These are phyloP conservation scores for Petrophora chlorosata DNA, from an alignment of 2,888 invertebrate species.

Conservation along the genomic window DNA sequence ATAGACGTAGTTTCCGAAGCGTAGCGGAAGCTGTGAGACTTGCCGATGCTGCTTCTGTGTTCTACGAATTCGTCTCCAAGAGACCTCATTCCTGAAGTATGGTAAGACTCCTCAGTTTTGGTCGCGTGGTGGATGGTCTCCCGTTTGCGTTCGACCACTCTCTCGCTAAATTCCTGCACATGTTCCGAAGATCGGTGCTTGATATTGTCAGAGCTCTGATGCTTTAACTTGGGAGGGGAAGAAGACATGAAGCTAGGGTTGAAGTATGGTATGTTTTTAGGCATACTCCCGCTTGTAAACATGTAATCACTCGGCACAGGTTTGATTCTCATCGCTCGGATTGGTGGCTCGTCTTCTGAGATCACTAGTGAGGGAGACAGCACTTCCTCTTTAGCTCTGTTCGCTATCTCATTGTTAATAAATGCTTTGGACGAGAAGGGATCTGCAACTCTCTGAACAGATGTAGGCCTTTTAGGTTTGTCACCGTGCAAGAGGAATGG, in stretches of 20 bases:
- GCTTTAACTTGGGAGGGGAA: constrained; percentile 74
- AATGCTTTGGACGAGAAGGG: constrained; percentile 73
- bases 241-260: constrained; percentile 66
- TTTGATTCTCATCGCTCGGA: constrained; percentile 66
- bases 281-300: constrained; percentile 75
- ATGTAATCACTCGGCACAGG: constrained; percentile 63
- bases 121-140: constrained; percentile 55
- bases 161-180: constrained; percentile 65
- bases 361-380: constrained; percentile 57
- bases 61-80: constrained; percentile 75
- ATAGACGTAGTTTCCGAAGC: constrained; percentile 79
- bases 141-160: constrained; percentile 56
- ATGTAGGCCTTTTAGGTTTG: constrained; percentile 65
- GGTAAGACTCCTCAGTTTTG: constrained; percentile 69
- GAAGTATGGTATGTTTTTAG: constrained; percentile 73
- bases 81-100: constrained; percentile 64
- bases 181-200: constrained; percentile 71
- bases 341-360: constrained; percentile 66
- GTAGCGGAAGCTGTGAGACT: constrained; percentile 89
- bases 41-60: constrained; percentile 85
- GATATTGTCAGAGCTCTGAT: constrained; percentile 73
- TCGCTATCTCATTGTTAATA: constrained; percentile 66
- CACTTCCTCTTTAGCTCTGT: constrained; percentile 57
- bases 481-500: constrained; percentile 64
- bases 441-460: constrained; percentile 69